Percentiles rank a stretch among this genome's conserved stretches.
Evolutionary conservation across 2,797 vertebrate genomes (phyloP).

Genomic region (Myripristis jacobus): DNA sequence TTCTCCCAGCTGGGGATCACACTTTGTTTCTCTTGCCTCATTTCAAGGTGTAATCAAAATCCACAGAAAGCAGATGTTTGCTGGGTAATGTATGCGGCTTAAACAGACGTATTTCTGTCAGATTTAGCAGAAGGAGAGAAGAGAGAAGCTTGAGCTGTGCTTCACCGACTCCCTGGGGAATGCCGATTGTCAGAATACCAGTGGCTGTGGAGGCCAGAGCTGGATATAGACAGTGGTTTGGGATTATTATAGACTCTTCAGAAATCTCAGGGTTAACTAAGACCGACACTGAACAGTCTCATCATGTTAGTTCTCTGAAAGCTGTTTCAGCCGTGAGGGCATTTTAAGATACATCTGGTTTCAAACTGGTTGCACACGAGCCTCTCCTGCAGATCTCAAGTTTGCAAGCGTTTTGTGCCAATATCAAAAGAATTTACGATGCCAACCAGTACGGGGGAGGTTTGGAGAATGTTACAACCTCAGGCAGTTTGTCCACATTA

Average conservation of each 20-base stretch:
- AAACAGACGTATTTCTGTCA: no score
- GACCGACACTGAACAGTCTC: constrained; percentile 11
- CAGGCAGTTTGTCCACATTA: not conserved
- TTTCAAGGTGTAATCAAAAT: no score
- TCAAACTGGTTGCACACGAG: constrained; percentile 2
- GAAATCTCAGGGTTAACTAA: not conserved
- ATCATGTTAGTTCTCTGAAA: constrained; percentile 12
- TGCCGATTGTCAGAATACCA: constrained; percentile 40
- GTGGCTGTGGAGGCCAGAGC: constrained; percentile 33
- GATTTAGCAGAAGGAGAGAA: not conserved
- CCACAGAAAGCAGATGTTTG: no score
- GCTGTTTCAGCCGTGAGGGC: constrained; percentile 7
- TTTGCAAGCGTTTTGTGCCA: not conserved
- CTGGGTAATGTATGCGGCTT: no score
- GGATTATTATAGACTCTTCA: constrained; percentile 42
- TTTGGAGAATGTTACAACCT: not conserved
- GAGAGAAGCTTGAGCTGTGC: not conserved
- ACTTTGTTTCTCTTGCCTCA: no score
- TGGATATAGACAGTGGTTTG: constrained; percentile 54
- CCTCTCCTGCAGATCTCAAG: not conserved
- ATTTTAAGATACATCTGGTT: not conserved
- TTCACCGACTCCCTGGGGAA: constrained; percentile 60
- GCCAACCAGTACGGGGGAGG: not conserved
- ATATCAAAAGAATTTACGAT: not conserved
- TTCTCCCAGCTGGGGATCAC: no score